phyloP scores from a whole-genome alignment of 92 coral and sea anemone species.

The Phenganax stokvisi region DNA sequence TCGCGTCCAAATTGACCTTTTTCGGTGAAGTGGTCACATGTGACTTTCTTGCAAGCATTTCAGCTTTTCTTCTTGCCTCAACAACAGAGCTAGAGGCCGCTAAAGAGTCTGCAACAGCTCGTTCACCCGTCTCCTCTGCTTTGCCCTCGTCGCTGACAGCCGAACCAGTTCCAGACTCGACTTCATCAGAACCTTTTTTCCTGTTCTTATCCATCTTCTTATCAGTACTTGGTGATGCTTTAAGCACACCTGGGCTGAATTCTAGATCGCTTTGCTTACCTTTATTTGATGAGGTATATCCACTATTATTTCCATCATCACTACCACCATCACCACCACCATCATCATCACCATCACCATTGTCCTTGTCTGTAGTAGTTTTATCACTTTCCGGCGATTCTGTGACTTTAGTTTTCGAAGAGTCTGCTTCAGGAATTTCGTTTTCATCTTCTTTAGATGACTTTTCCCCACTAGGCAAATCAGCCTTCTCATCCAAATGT shows the following conservation, averaged over 20 bases:
- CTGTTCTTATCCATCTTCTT: background rate
- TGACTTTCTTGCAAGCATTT: constrained; percentile 10
- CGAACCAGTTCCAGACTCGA: background rate
- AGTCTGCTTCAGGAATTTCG: background rate
- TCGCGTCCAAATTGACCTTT: constrained; percentile 3
- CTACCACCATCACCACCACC: background rate
- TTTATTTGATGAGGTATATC: background rate
- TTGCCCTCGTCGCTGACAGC: constrained; percentile 5
- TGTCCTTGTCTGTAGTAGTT: background rate
- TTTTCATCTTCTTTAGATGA: background rate
- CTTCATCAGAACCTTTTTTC: background rate
- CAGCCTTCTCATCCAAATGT: background rate
- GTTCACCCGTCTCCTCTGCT: constrained; percentile 28
- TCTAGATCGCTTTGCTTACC: background rate
- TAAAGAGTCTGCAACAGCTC: constrained; percentile 31
- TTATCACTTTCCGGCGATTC: background rate
- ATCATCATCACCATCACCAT: background rate
- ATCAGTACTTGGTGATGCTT: background rate
- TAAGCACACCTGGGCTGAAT: background rate
- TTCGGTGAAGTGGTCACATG: constrained; percentile 13
- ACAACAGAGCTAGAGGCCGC: constrained; percentile 33
- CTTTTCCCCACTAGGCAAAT: background rate
- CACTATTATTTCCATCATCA: background rate
- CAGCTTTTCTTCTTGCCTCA: constrained; percentile 24
- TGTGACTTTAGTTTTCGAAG: background rate